Evolutionary conservation across 2,888 invertebrate genomes (phyloP), one percentile per base, ranked within the genome.

Genomic region (Thymelicus sylvestris): DNA sequence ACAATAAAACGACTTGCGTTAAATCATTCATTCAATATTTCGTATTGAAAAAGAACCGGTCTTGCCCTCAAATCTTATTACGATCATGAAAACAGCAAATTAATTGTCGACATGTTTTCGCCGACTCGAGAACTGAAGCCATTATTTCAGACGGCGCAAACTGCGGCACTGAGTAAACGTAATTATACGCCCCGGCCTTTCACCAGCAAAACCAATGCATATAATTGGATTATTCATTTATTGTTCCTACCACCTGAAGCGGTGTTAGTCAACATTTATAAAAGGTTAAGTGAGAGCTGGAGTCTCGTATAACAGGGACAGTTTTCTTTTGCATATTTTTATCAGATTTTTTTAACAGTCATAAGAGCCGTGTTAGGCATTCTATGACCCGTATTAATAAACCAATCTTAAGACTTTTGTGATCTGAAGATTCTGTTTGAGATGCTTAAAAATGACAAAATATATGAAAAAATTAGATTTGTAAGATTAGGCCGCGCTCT

Each of bases 221-320:
- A 41, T 60, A 39, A 60, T 41, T 41, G 39, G 41, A 60, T 60
- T 60, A 60, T 60, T 41, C 39, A 60, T 60, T 41, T 60, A 10
- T 19, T 15, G 41, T 41, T 41, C 13, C 1, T 12, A 24, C 10
- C 31, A 57, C 31, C 57, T 57, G 38, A 57, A 57, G 5, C 24
- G 24, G 8, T 57, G 31, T 57, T 15, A 15, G 15, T 19, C 13
- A 38, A 31, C 13, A 57, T 57, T 57, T 2, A 57, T 24, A 55
- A 55, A 52, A 19, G 24, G 12, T 55, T 2, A 31, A 55, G 24
- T 19, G 6, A 15, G 52, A 44, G 4, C 8, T 12, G 44, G 44
- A 41, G 10, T 41, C 7, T 41, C 7, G 41, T 5, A 31, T 1
- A 31, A 31, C 31, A 31, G 31, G 31, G 3, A 31, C 3, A 31